These are phyloP conservation scores for Cisticola juncidis DNA, from an alignment of 2,113 vertebrate species.

Conservation along the genomic window DNA sequence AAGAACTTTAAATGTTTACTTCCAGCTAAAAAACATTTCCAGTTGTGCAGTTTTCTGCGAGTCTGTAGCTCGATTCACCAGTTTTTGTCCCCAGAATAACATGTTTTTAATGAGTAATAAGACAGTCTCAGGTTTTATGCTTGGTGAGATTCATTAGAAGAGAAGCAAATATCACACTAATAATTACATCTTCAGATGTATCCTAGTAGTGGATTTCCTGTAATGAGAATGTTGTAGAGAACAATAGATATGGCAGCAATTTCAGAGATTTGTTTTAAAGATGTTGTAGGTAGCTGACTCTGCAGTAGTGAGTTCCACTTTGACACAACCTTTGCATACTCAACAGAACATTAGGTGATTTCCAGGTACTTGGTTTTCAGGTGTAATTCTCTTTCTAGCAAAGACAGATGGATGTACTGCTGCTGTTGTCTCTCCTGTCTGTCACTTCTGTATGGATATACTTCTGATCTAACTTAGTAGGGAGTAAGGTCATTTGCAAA, in stretches of 20 bases:
- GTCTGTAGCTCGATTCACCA: not conserved
- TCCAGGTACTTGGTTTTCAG: not conserved
- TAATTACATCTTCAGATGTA: slow-evolving; percentile 67
- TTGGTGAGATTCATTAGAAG: not conserved
- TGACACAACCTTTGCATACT: not conserved
- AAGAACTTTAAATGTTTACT: not conserved
- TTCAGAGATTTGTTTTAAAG: slow-evolving; percentile 65
- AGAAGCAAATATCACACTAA: slow-evolving; percentile 31
- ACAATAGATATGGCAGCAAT: slow-evolving; percentile 31
- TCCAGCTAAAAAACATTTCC: not conserved
- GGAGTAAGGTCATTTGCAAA: not conserved
- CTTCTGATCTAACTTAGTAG: not conserved
- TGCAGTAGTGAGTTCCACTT: not conserved
- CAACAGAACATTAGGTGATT: not conserved
- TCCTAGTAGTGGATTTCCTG: slow-evolving; percentile 62
- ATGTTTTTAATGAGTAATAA: not conserved
- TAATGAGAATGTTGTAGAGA: slow-evolving; percentile 42
- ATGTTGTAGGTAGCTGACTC: slow-evolving; percentile 12
- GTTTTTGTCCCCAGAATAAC: not conserved
- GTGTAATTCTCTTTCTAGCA: not conserved
- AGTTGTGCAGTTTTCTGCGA: not conserved
- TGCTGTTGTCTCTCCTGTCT: not conserved
- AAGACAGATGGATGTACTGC: not conserved
- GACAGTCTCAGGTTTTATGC: not conserved
- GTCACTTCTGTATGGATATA: not conserved